Percentiles rank a stretch among this genome's conserved stretches.
Conservation (phyloP, 2,888 invertebrate genomes). For the Troilus luridus region DNA sequence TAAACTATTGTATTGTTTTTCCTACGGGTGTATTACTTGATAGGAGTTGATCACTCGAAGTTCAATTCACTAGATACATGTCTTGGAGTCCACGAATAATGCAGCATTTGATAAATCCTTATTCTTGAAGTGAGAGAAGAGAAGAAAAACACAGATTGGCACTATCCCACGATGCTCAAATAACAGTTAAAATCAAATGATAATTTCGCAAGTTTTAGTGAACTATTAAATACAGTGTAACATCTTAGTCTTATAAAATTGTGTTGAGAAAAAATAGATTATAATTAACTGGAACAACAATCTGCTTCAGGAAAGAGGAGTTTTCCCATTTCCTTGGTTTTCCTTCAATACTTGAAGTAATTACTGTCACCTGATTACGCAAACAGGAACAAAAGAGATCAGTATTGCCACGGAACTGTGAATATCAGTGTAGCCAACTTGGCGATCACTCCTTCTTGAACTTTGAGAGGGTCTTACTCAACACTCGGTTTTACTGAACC, state of each 20-base stretch:
- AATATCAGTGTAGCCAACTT: constrained; percentile 23
- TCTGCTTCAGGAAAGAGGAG: background rate
- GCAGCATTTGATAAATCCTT: too few relatives aligned
- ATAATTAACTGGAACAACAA: background rate
- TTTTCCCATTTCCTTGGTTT: constrained; percentile 22
- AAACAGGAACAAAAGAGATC: constrained; percentile 8
- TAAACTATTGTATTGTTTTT: too few relatives aligned
- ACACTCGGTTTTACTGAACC: constrained; percentile 7
- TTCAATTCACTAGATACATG: too few relatives aligned
- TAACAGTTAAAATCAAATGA: too few relatives aligned
- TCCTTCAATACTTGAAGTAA: background rate
- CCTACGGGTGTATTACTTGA: too few relatives aligned
- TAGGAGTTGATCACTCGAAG: too few relatives aligned
- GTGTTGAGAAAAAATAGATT: background rate
- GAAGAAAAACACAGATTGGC: too few relatives aligned
- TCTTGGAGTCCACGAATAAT: too few relatives aligned
- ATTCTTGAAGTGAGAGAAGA: too few relatives aligned
- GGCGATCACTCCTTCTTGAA: constrained; percentile 1
- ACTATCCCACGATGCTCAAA: too few relatives aligned
- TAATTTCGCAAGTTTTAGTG: background rate
- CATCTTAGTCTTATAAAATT: background rate
- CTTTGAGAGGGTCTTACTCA: constrained; percentile 27
- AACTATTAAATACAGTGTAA: background rate
- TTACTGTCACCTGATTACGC: constrained; percentile 2
- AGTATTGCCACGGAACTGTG: constrained; percentile 14